Conservation (phyloP, 2,113 vertebrate genomes). For the Brachyhypopomus gauderio region DNA sequence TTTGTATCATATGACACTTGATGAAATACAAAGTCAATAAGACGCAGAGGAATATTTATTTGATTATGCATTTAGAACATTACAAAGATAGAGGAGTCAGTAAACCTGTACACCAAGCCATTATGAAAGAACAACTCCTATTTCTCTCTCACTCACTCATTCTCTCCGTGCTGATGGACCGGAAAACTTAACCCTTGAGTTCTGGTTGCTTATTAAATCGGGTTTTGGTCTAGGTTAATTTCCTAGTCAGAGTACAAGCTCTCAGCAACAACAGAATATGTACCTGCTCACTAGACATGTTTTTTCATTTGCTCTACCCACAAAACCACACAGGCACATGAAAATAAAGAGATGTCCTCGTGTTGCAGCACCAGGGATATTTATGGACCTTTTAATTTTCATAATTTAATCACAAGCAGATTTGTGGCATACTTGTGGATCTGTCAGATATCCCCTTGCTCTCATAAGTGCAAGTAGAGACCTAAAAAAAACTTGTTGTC, state of each 20-base stretch:
- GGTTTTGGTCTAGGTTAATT: slow-evolving; percentile 1
- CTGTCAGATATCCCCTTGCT: neutral
- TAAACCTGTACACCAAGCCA: neutral
- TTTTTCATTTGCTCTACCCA: neutral
- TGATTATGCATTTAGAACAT: neutral
- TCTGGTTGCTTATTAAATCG: slow-evolving; percentile 4
- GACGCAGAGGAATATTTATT: neutral
- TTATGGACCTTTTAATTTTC: neutral
- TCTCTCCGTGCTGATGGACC: neutral
- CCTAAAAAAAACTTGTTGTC: neutral
- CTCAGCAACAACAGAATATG: neutral
- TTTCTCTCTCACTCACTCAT: slow-evolving; percentile 5
- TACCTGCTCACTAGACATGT: slow-evolving; percentile 4
- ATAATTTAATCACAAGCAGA: neutral
- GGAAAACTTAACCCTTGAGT: slow-evolving; percentile 1
- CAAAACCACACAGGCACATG: neutral
- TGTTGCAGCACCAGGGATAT: no score
- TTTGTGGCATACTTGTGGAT: neutral
- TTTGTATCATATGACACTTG: neutral
- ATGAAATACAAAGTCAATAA: slow-evolving; percentile 8
- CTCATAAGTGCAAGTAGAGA: neutral
- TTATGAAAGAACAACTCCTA: neutral
- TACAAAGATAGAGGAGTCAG: slow-evolving; percentile 8
- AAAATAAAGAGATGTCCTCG: no score
- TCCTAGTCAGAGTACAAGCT: neutral